These are phyloP conservation scores for Brachypteracias leptosomus DNA, from an alignment of 2,113 vertebrate species.

Conservation along the genomic window DNA sequence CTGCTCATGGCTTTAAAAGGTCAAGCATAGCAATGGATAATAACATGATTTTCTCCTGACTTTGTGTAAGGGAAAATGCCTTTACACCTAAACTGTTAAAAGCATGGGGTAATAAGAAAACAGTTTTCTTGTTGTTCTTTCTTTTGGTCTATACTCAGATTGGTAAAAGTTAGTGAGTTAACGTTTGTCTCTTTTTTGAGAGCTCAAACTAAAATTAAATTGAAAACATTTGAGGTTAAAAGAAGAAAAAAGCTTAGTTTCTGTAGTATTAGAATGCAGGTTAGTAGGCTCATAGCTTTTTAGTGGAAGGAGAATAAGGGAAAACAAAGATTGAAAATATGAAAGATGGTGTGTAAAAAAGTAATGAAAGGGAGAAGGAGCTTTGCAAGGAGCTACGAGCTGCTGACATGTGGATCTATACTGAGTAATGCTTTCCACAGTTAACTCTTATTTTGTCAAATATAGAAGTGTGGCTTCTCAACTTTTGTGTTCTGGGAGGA, in stretches of 20 bases:
- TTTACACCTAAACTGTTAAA: background rate
- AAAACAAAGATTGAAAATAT: background rate
- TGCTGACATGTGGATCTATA: background rate
- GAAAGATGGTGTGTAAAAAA: background rate
- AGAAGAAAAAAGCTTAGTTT: background rate
- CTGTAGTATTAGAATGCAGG: background rate
- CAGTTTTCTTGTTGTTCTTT: rapidly evolving
- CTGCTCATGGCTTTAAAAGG: background rate
- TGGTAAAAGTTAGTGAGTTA: background rate
- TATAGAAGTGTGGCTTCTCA: background rate
- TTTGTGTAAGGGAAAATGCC: background rate
- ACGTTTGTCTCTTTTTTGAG: background rate
- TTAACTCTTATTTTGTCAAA: background rate
- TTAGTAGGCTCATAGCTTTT: background rate
- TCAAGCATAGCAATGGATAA: rapidly evolving
- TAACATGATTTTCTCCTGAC: background rate
- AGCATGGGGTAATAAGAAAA: background rate
- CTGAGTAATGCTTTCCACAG: background rate
- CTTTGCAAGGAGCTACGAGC: background rate
- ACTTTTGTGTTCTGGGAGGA: background rate
- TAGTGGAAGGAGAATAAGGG: background rate
- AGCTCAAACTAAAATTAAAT: background rate
- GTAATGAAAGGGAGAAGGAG: background rate
- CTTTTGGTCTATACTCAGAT: background rate
- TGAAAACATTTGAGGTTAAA: background rate